These are phyloP conservation scores for Euwallacea fornicatus DNA, from an alignment of 1,140 invertebrate species.

Conservation along the genomic window DNA sequence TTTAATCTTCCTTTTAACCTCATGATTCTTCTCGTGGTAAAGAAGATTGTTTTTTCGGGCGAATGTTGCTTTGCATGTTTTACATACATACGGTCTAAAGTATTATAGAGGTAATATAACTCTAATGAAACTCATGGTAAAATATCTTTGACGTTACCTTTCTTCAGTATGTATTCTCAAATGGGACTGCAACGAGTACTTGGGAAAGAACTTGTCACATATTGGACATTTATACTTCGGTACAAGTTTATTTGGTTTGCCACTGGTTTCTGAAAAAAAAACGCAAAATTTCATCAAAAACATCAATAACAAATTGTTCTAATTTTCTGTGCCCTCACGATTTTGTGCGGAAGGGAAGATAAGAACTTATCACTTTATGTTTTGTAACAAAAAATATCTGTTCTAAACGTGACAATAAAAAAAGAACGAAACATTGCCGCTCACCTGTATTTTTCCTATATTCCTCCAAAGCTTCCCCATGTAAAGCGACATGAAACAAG, in stretches of 20 bases:
- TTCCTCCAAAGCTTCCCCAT: constrained; percentile 54
- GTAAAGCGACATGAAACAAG: constrained; percentile 67
- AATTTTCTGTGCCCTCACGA: too few species aligned
- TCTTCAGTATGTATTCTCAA: constrained; percentile 75
- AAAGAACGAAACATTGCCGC: too few species aligned
- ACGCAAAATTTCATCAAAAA: too few species aligned
- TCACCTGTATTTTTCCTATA: constrained; percentile 45
- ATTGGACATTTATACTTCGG: constrained; percentile 65
- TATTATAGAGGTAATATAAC: constrained; percentile 1
- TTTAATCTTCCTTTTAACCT: constrained; percentile 28
- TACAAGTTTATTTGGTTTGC: constrained; percentile 38
- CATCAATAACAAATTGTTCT: too few species aligned
- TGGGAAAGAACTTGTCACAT: constrained; percentile 70
- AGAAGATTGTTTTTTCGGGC: constrained; percentile 63
- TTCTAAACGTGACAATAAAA: too few species aligned
- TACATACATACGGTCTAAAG: constrained; percentile 67
- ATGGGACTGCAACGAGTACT: constrained; percentile 68
- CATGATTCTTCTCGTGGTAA: constrained; percentile 59
- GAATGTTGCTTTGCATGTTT: constrained; percentile 65
- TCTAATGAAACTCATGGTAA: background rate
- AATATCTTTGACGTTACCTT: constrained; percentile 22
- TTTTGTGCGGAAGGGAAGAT: too few species aligned
- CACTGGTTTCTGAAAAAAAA: too few species aligned
- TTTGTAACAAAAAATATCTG: too few species aligned
- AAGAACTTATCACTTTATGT: too few species aligned